Conservation (phyloP, 2,888 invertebrate species). For the Dichetophora obliterata region DNA sequence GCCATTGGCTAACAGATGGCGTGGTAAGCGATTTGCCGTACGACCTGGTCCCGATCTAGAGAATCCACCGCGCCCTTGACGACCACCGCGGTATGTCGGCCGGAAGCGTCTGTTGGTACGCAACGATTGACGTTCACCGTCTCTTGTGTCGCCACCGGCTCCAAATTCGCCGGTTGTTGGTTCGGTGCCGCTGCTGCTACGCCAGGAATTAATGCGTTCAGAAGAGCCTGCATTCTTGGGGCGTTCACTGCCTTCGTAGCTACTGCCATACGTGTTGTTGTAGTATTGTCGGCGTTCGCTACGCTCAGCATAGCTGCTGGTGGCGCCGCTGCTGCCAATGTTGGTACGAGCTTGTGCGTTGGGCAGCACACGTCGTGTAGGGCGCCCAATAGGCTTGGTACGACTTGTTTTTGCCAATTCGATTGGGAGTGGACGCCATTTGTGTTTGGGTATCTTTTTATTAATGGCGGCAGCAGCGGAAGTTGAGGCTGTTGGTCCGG, state of each 20-base stretch:
- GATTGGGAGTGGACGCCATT: conserved; percentile 93
- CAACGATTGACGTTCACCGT: conserved; percentile 49
- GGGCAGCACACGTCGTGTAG: conserved; percentile 67
- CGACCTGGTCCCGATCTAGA: conserved; percentile 68
- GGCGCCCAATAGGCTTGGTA: conserved; percentile 74
- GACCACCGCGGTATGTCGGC: conserved; percentile 66
- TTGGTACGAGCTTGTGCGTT: conserved; percentile 10
- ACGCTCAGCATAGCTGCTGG: conserved; percentile 49
- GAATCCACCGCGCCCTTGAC: conserved; percentile 70
- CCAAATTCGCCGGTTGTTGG: conserved; percentile 44
- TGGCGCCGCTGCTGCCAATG: conserved; percentile 51
- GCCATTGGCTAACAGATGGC: conserved; percentile 66
- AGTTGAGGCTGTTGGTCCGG: conserved; percentile 46
- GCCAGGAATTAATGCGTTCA: conserved; percentile 68
- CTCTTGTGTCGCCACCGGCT: conserved; percentile 44
- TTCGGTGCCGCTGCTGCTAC: conserved; percentile 65
- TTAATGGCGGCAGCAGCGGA: conserved; percentile 54
- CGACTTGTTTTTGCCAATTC: conserved; percentile 80
- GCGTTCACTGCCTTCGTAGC: conserved; percentile 47
- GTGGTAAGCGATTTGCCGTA: conserved; percentile 68
- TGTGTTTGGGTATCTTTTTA: conserved; percentile 74
- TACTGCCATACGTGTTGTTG: conserved; percentile 38
- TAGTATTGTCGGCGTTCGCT: conserved; percentile 45
- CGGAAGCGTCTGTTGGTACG: conserved; percentile 67
- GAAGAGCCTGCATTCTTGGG: conserved; percentile 53